phyloP scores from a whole-genome alignment of 1,140 invertebrate species.

The Euglossa dilemma region DNA sequence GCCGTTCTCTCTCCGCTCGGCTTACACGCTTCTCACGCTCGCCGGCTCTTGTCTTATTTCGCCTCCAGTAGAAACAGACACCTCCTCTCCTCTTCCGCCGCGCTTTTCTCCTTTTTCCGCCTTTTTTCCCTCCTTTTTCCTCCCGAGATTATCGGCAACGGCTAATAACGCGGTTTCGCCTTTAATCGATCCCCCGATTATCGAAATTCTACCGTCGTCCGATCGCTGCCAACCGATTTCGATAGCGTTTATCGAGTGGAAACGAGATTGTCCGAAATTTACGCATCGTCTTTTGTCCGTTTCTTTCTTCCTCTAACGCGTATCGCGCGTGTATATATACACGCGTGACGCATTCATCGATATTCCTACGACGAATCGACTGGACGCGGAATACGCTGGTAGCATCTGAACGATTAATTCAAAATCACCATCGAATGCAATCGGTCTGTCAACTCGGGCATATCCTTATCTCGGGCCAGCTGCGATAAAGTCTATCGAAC shows the following conservation, averaged over 20 bases:
- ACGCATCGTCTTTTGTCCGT: background rate
- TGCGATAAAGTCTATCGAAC: conserved; percentile 52
- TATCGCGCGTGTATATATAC: background rate
- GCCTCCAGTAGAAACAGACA: background rate
- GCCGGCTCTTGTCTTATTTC: background rate
- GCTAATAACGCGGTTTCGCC: background rate
- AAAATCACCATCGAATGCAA: conserved; percentile 45
- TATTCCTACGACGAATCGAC: background rate
- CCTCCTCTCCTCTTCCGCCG: too few species aligned
- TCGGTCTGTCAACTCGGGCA: conserved; percentile 45
- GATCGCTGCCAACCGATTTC: background rate
- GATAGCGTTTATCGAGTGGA: background rate
- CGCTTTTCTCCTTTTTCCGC: background rate
- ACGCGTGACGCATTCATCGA: background rate
- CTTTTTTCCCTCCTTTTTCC: background rate
- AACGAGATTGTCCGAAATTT: background rate
- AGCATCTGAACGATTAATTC: conserved; percentile 27
- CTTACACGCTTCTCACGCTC: conserved; percentile 19
- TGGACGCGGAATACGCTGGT: background rate
- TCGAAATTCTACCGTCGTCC: background rate
- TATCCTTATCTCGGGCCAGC: conserved; percentile 54
- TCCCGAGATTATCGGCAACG: background rate
- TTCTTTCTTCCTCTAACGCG: background rate
- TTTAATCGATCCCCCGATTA: background rate
- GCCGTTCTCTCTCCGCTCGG: conserved; percentile 1